A percentile compares a stretch with the other conserved stretches of the same genome.
phyloP scores from a whole-genome alignment of 2,888 invertebrate species.

The Scrobipalpa costella region DNA sequence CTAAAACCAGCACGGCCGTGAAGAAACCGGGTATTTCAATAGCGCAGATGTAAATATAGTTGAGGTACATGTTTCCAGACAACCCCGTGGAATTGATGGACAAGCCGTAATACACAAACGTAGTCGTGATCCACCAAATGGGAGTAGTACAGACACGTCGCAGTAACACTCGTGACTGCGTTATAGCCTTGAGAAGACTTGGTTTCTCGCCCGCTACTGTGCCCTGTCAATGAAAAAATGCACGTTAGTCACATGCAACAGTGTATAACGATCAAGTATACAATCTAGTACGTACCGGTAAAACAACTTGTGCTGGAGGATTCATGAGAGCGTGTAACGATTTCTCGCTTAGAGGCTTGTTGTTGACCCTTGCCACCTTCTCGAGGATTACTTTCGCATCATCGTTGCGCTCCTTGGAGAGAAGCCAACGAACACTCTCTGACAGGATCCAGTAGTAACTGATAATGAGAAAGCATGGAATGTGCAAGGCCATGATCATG shows the following conservation, averaged over 20 bases:
- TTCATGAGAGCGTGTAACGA: constrained; percentile 33
- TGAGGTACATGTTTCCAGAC: constrained; percentile 87
- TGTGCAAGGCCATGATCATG: constrained; percentile 81
- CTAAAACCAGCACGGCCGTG: constrained; percentile 82
- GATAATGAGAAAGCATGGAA: constrained; percentile 82
- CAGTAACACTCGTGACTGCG: constrained; percentile 71
- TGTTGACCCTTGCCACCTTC: constrained; percentile 69
- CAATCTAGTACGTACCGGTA: not conserved
- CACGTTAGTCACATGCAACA: no score
- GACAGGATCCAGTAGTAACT: constrained; percentile 83
- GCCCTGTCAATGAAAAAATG: not conserved
- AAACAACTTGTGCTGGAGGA: not conserved
- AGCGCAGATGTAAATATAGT: constrained; percentile 84
- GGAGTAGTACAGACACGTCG: constrained; percentile 85
- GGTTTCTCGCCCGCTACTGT: constrained; percentile 1
- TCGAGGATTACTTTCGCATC: constrained; percentile 80
- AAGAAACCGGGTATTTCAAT: constrained; percentile 88
- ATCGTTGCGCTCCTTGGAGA: constrained; percentile 81
- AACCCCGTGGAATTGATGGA: constrained; percentile 88
- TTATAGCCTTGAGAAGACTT: constrained; percentile 10
- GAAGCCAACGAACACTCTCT: constrained; percentile 85
- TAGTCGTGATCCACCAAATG: constrained; percentile 89
- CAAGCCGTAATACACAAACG: constrained; percentile 90
- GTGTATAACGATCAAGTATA: no score
- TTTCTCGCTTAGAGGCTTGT: constrained; percentile 33